Evolutionary conservation across 2,113 vertebrate genomes (phyloP).

Genomic region (Pavo muticus): DNA sequence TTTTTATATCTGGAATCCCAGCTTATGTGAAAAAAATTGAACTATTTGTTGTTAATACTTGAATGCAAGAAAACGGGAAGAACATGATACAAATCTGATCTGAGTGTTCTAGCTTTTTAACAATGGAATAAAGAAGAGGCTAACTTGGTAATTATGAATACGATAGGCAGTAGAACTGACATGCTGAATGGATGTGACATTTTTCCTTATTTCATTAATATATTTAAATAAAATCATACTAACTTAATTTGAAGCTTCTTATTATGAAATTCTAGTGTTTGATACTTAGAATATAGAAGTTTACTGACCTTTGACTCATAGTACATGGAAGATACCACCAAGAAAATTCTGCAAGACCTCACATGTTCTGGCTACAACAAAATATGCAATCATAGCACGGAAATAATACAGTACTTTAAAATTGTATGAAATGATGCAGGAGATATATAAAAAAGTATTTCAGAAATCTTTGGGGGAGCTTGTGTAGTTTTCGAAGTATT

Average conservation of each 20-base stretch:
- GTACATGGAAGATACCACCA: constrained; percentile 10
- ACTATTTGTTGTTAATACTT: background rate
- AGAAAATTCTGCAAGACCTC: constrained; percentile 2
- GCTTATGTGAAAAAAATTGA: background rate
- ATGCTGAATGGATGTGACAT: background rate
- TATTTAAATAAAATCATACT: constrained; percentile 22
- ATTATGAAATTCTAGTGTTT: background rate
- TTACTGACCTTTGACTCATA: background rate
- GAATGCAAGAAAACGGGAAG: background rate
- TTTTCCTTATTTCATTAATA: constrained; percentile 8
- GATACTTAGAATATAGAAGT: background rate
- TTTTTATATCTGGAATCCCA: background rate
- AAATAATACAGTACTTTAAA: background rate
- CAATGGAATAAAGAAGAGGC: background rate
- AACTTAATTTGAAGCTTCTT: background rate
- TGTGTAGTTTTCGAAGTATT: background rate
- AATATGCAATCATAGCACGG: background rate
- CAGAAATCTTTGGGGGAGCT: background rate
- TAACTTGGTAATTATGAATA: background rate
- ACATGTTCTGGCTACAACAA: background rate
- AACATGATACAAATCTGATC: background rate
- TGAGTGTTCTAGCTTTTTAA: background rate
- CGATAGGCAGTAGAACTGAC: background rate
- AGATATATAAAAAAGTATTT: background rate
- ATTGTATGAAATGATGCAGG: background rate